phyloP scores from a whole-genome alignment of 2,888 invertebrate species.

The Ophion ventricosus region DNA sequence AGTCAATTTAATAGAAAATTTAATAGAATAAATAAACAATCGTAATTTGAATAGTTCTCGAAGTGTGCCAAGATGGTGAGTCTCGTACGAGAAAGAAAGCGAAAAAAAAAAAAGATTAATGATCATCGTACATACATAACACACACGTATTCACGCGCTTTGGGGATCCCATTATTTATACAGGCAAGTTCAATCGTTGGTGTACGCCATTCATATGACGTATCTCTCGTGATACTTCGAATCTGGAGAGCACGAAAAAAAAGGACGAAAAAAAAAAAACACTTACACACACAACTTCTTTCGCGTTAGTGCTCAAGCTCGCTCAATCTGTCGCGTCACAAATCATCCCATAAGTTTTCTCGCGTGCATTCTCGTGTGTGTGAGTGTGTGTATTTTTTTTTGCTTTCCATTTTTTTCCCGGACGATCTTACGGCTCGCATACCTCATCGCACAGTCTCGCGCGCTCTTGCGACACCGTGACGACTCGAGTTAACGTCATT shows the following conservation, averaged over 20 bases:
- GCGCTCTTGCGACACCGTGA: neutral
- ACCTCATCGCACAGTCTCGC: neutral
- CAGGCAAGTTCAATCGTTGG: slow-evolving; percentile 39
- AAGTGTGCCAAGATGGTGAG: slow-evolving; percentile 63
- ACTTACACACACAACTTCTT: slow-evolving; percentile 8
- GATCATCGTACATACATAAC: slow-evolving; percentile 47
- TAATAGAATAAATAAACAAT: slow-evolving; percentile 42
- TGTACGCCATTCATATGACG: slow-evolving; percentile 42
- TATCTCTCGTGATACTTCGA: slow-evolving; percentile 44
- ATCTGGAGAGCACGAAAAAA: slow-evolving; percentile 27
- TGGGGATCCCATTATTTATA: slow-evolving; percentile 34
- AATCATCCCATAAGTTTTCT: slow-evolving; percentile 46
- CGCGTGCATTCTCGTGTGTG: slow-evolving; percentile 22
- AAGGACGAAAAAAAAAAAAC: slow-evolving; percentile 10
- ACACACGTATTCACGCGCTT: slow-evolving; percentile 40
- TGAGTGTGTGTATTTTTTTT: slow-evolving; percentile 5
- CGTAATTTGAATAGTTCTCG: slow-evolving; percentile 58
- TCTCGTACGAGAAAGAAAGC: slow-evolving; percentile 2
- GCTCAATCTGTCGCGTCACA: slow-evolving; percentile 27
- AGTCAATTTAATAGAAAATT: neutral
- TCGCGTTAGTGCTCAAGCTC: slow-evolving; percentile 25
- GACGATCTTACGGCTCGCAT: neutral
- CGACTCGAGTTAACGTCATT: neutral
- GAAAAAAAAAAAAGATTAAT: slow-evolving; percentile 54
- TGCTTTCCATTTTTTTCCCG: slow-evolving; percentile 6